Evolutionary conservation across 2,113 vertebrate species (phyloP).

Genomic region (Microcebus jonahi): DNA sequence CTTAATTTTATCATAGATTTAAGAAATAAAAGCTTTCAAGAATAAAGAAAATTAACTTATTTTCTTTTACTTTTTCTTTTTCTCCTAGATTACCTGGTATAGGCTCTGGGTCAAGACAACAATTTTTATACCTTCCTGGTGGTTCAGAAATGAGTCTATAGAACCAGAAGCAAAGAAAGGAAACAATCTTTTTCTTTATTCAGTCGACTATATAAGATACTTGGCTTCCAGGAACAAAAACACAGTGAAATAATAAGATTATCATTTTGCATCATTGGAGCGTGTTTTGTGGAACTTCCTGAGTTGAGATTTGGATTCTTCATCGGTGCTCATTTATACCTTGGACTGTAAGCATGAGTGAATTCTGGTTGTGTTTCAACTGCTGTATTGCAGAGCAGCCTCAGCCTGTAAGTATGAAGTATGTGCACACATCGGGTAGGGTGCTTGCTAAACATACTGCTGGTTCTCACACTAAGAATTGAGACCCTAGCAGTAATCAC

Average conservation of each 20-base stretch:
- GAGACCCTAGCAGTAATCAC: background rate
- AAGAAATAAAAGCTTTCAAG: constrained; percentile 3
- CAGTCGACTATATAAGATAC: constrained; percentile 22
- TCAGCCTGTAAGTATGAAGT: constrained; percentile 90
- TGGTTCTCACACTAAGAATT: background rate
- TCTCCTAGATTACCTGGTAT: constrained; percentile 74
- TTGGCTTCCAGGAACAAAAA: constrained; percentile 8
- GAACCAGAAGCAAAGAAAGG: constrained; percentile 38
- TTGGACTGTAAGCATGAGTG: constrained; percentile 90
- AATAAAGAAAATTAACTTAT: constrained; percentile 20
- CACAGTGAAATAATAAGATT: constrained; percentile 17
- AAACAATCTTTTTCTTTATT: constrained; percentile 21
- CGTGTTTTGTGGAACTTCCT: constrained; percentile 40
- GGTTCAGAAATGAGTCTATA: constrained; percentile 69
- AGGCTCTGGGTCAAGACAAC: constrained; percentile 72
- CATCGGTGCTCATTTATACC: constrained; percentile 69
- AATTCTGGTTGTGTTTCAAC: constrained; percentile 96
- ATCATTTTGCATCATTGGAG: constrained; percentile 44
- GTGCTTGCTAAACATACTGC: background rate
- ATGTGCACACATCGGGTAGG: background rate
- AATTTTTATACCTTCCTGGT: constrained; percentile 60
- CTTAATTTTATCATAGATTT: constrained; percentile 44
- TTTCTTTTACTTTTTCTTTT: constrained; percentile 48
- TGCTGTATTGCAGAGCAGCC: constrained; percentile 95
- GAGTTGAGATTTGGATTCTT: constrained; percentile 55